Evolutionary conservation across 2,888 invertebrate species (phyloP), one percentile per base, ranked within the genome.

Genomic region (Archips crataeganus): DNA sequence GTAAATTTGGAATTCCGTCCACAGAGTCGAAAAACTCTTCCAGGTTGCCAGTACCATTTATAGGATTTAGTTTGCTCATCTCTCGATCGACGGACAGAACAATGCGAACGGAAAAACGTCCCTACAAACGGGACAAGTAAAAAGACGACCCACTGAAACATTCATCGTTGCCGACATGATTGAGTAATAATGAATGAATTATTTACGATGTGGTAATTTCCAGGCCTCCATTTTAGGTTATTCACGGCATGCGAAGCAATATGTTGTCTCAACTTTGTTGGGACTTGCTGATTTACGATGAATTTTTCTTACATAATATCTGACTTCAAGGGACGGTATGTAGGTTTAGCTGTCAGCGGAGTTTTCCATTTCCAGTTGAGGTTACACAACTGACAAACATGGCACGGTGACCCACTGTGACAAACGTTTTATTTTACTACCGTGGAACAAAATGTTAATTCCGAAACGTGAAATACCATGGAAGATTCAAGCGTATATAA

Each of bases 121-220:
- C 51, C 75, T 79, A 79, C 83, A 79, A 86, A 85, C 83, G 85
- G 85, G 82, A 82, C 79, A 65, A 42, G 54, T 66, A 77, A 90
- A 88, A 81, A 74, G 81, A 76, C 78, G 81, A 78, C 80, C 79
- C 80, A 80, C 87, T 47, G 88, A 87, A 89, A 87, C 80, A 83
- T 88, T 85, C 85, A 89, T 90, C 90, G 89, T 90, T 90, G 87
- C 85, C 82, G 80, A 83, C 85, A 87, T 88, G 90, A 93, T 94
- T 93, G 88, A 92, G 93, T 92, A 94, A 92, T 93, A 92, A 89
- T 89, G 84, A 84, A 91, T 91, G 92, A 92, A 93, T 93, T 93
- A 94, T 94, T 93, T 91, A 93, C 91, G 87, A 90, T 88, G 91
- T 90, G 90, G 88, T 91, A 90, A 91, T 89, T 85, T 88, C 87